Evolutionary conservation across 2,888 invertebrate species (phyloP), one percentile per base, ranked within the genome.

Genomic region (Mimumesa dahlbomi): DNA sequence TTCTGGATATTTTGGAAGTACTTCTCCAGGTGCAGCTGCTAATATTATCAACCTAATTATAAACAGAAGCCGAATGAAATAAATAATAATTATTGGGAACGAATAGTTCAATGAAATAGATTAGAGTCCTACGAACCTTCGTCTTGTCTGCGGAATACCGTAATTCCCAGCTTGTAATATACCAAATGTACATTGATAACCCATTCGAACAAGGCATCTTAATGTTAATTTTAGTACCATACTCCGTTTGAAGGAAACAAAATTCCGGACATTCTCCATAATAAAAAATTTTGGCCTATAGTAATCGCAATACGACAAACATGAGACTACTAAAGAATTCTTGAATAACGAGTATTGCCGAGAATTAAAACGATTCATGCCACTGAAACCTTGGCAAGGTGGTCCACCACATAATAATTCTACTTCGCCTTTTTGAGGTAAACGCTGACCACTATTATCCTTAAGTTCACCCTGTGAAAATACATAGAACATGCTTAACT

Each of bases 371-470:
- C 96, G 91, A 88, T 96, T 96, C 96, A 96, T 96, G 36, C 96
- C 95, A 49, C 95, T 95, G 90, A 96, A 97, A 2, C 96, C 96
- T 89, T 96, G 96, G 85, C 96, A 96, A 0, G 96, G 96, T 0
- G 96, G 96, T 0, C 96, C 96, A 3, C 96, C 97, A 84, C 95
- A 95, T 43, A 97, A 89, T 70, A 96, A 89, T 82, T 96, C 96
- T 0, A 97, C 96, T 67, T 96, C 95, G 0, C 96, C 96, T 84
- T 93, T 94, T 86, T 91, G 90, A 0, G 96, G 96, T 43, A 96
- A 89, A 5, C 90, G 90, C 74, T 92, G 90, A 0, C 92, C 92
- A 14, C 89, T 90, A 4, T 85, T 86, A 57, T 91, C 91, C 67
- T 90, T 91, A 21, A 89, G 87, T 2, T 91, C 90, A 1, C 93